Evolutionary conservation across 2,797 vertebrate species (phyloP), one percentile per base, ranked within the genome.

Genomic region (Arctocebus calabarensis): DNA sequence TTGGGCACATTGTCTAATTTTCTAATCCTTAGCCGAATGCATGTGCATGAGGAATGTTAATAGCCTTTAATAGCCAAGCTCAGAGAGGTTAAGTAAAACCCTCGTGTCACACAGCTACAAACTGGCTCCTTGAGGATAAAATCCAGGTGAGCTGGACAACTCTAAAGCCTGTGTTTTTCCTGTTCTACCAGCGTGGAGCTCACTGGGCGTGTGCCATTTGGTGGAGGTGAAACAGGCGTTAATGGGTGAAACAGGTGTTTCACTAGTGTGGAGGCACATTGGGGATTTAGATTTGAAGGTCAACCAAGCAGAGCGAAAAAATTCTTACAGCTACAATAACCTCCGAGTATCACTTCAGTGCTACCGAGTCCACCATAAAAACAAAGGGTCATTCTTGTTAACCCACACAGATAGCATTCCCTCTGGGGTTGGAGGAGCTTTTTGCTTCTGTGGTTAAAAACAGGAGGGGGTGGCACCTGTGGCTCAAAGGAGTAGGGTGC

Each of bases 371-470:
- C 23, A 3, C 3, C 1, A 0, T 66, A 20, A 64, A 84, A 23
- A 29, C 6, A 7, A 12, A 23, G 23, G 5, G n/a, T 27, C 45
- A 1, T 10, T 29, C 62, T 83, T 13, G 20, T 4, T 4, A 2
- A 0, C 20, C 13, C 52, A 27, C 52, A 27, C 22, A 1, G n/a
- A 32, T 40, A 29, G 32, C 57, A 0, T 23, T 29, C 40, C 19
- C 22, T 59, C 77, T 16, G 20, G 71, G 0, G 2, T 19, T 16
- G 59, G 45, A 64, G 29, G 27, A 34, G 0, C 4, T 10, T 8
- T 71, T 22, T 34, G 57, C 25, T 20, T 40, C 13, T 22, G 25
- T 29, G 34, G 34, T 13, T 40, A 29, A 34, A 66, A 29, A 40
- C 40, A 40, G 40, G 40, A 40, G 40, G 40, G 40, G 40, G 40